Conservation (phyloP, 2,797 vertebrate genomes). For the Sebastolobus altivelis region DNA sequence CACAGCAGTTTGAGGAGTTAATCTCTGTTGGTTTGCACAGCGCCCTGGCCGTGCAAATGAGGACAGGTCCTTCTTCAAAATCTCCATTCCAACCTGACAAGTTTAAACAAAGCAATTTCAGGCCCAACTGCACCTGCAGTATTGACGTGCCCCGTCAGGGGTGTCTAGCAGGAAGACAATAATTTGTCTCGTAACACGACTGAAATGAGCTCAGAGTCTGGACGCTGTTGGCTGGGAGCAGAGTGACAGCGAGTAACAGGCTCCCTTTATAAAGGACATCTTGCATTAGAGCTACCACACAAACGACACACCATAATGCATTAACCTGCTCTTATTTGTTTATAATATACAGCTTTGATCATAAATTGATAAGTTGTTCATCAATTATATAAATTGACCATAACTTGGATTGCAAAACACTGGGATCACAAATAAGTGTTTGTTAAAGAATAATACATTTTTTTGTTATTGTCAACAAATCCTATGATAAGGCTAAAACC, state of each 20-base stretch:
- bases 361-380: not conserved
- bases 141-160: conserved; percentile 65
- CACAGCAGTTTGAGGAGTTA: conserved; percentile 7
- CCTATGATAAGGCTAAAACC: not conserved
- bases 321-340: not conserved
- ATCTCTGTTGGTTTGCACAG: conserved; percentile 41
- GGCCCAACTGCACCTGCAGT: conserved; percentile 83
- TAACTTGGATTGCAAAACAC: not conserved
- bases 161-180: conserved; percentile 83
- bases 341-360: not conserved
- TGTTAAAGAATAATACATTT: not conserved
- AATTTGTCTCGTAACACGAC: conserved; percentile 83
- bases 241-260: conserved; percentile 45
- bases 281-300: conserved; percentile 17
- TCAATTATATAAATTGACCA: not conserved
- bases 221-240: conserved; percentile 34
- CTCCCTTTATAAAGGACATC: conserved; percentile 41
- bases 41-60: conserved; percentile 54
- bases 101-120: conserved; percentile 88
- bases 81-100: conserved; percentile 83
- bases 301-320: not conserved
- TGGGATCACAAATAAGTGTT: not conserved
- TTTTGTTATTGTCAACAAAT: not conserved
- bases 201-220: conserved; percentile 78
- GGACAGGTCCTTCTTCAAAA: conserved; percentile 69